A percentile compares a stretch with the other conserved stretches of the same genome.
Evolutionary conservation across 2,113 vertebrate species (phyloP).

Genomic region (Eira barbara): DNA sequence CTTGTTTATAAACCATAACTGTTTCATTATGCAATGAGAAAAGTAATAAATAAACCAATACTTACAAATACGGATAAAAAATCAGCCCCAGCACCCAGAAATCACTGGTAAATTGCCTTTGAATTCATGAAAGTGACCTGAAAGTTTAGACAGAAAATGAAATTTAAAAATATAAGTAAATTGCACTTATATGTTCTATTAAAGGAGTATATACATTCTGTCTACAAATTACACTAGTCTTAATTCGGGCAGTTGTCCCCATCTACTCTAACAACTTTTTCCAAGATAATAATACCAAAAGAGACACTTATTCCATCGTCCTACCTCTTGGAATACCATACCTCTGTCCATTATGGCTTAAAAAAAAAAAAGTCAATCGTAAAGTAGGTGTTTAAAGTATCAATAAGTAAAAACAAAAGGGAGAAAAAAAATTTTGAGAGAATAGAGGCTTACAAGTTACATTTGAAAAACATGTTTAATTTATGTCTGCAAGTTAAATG

Average conservation of each 20-base stretch:
- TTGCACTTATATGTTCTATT: slow-evolving; percentile 35
- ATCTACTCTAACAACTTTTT: slow-evolving; percentile 75
- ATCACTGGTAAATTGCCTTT: slow-evolving; percentile 94
- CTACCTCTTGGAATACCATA: slow-evolving; percentile 72
- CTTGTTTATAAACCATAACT: slow-evolving; percentile 27
- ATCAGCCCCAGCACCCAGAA: slow-evolving; percentile 94
- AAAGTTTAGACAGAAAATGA: slow-evolving; percentile 77
- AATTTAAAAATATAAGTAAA: slow-evolving; percentile 54
- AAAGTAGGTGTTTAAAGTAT: slow-evolving; percentile 63
- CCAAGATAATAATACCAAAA: slow-evolving; percentile 75
- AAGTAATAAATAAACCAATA: slow-evolving; percentile 80
- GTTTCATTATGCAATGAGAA: slow-evolving; percentile 17
- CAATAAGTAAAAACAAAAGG: slow-evolving; percentile 69
- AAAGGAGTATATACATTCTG: slow-evolving; percentile 52
- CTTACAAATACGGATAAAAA: slow-evolving; percentile 95
- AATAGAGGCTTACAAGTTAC: slow-evolving; percentile 48
- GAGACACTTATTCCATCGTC: slow-evolving; percentile 79
- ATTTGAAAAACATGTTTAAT: slow-evolving; percentile 37
- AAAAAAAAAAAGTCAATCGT: slow-evolving; percentile 71
- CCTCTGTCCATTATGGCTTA: slow-evolving; percentile 65
- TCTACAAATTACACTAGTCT: slow-evolving; percentile 57
- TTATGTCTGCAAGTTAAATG: slow-evolving; percentile 59
- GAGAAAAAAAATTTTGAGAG: neutral
- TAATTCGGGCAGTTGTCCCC: slow-evolving; percentile 47
- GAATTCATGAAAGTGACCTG: slow-evolving; percentile 99